Base-by-base conservation (phyloP, 2,888 invertebrate genomes). In the Polyommatus icarus region DNA sequence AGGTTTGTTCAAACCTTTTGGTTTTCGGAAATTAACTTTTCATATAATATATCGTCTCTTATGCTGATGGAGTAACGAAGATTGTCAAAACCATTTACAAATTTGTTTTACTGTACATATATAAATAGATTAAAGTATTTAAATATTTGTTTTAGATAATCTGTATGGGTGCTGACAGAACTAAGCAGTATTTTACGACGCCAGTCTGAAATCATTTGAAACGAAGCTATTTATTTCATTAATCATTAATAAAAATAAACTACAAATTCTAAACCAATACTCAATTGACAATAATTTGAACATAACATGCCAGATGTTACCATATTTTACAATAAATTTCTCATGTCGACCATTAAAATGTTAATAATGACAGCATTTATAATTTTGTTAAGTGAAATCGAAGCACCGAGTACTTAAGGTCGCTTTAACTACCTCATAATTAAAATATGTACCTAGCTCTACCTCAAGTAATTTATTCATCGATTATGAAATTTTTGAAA, bases 351-450 rank as follows among this genome's bases (percentile, higher is more conserved):
- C 61, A 54, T 76, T 72, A 24, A 67, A 36, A 78, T 80, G 77
- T 79, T 78, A 78, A 76, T 80, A 75, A 80, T 78, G 83, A 85
- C 86, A 89, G 92, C 91, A 92, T 92, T 92, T 91, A 91, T 87
- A 86, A 84, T 85, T 57, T 72, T 67, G 57, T 57, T 36, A 24
- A 76, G 71, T 36, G 29, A 75, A 78, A 80, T 80, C 82, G 82
- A 86, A 89, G 88, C 89, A 87, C 87, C 86, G 80, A 84, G 87
- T 91, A 91, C 90, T 89, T 91, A 90, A 87, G 83, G 80, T 77
- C 81, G 79, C 79, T 79, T 78, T 80, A 81, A 79, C 75, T 78
- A 77, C 71, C 77, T 67, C 76, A 59, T 50, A 32, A 59, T 46
- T 72, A 72, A 72, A 73, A 76, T 18, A 10, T n/a, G n/a, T n/a